A percentile compares a stretch with the other conserved stretches of the same genome.
phyloP scores from a whole-genome alignment of 2,888 invertebrate genomes.

The Venusia cambrica region DNA sequence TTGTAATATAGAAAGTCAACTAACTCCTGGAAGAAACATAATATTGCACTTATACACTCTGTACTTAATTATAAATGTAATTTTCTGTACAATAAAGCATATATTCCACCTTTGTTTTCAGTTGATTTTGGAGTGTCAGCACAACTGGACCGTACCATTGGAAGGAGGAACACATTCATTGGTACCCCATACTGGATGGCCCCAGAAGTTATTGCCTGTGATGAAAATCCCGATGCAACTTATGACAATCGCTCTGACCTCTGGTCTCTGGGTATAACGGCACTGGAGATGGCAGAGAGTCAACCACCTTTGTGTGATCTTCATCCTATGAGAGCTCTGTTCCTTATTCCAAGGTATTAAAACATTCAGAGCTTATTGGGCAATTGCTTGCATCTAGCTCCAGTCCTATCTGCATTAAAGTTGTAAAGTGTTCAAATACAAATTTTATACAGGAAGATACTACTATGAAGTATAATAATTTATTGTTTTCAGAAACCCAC shows the following conservation, averaged over 20 bases:
- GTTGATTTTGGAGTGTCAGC: constrained; percentile 99
- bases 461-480: not conserved
- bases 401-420: no score
- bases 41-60: no score
- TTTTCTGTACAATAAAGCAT: no score
- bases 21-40: no score
- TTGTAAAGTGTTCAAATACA: no score
- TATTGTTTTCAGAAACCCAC: constrained; percentile 94
- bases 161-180: constrained; percentile 98
- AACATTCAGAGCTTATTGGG: no score
- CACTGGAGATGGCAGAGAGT: constrained; percentile 99
- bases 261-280: constrained; percentile 97
- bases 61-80: no score
- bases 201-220: constrained; percentile 99
- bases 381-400: no score
- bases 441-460: not conserved
- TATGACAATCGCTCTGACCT: constrained; percentile 98
- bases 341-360: constrained; percentile 91
- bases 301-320: constrained; percentile 99
- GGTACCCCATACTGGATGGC: constrained; percentile 99
- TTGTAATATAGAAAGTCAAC: no score
- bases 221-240: constrained; percentile 99
- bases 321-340: constrained; percentile 99
- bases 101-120: no score
- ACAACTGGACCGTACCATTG: constrained; percentile 99